Base-by-base conservation (phyloP, 2,888 invertebrate species). In the Caenorhabditis macrosperma region DNA sequence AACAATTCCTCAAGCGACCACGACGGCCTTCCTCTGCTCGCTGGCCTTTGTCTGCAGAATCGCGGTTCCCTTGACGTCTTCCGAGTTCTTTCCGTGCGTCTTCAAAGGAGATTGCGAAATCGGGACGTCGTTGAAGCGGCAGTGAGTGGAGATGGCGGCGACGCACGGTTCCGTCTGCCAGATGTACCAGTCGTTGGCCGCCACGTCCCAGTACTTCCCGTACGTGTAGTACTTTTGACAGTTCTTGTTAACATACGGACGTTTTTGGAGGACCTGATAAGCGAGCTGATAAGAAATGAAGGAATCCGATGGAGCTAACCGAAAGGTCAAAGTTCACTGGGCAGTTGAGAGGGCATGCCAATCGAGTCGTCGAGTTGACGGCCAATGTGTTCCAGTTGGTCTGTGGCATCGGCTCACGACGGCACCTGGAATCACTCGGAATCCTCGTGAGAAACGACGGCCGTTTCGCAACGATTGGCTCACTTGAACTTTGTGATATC, bases 181-280 rank as follows among this genome's bases (percentile, higher is more conserved):
- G 63, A 89, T 77, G 71, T 78, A 83, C 83, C 88, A 88, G 60
- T 88, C 88, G 54, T 84, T 82, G 22, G 83, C 84, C 17, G 81
- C 80, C 44, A 46, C 82, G 81, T 81, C 83, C 77, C 82, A 50
- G 63, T 85, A 85, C 59, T 87, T 85, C 41, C 84, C 86, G 59
- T 88, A 87, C 9, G 87, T 88, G 74, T 85, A 88, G 71, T 89
- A 89, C 68, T 89, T 89, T 59, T 88, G 86, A 66, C 89, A 89
- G 35, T 84, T 81, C 33, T 80, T 77, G 71, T 89, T 88, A 71
- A 85, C 85, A 50, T 84, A 83, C 10, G 89, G 89, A 12, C 79
- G 81, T 71, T 89, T 89, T 72, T 87, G 86, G 38, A 88, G 83
- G 15, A 88, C 88, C 87, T 87, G 46, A 57, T 80, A 50, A 26